Conservation (phyloP, 1,140 invertebrate genomes). For the Atta colombica region DNA sequence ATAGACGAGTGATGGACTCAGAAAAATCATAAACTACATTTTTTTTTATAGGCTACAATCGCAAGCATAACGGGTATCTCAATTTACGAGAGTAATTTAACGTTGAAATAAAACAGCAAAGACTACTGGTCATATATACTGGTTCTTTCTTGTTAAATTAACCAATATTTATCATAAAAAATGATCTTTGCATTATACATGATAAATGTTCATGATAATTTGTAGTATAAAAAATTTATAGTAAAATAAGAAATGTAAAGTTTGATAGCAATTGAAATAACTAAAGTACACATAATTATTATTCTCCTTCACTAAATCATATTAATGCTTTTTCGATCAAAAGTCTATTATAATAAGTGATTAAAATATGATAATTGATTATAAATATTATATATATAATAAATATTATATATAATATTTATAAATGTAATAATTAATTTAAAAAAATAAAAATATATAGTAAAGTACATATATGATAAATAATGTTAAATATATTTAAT, state of each 20-base stretch:
- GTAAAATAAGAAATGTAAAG: slow-evolving; percentile 4
- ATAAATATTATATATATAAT: too few species aligned
- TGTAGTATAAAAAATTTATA: background rate
- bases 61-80: background rate
- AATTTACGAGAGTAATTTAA: background rate
- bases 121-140: background rate
- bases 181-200: background rate
- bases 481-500: background rate
- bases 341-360: background rate
- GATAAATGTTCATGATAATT: background rate
- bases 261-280: background rate
- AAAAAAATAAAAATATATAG: background rate
- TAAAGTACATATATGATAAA: background rate
- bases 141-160: background rate
- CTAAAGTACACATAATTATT: background rate
- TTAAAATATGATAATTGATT: background rate
- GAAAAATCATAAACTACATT: slow-evolving; percentile 3
- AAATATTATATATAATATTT: background rate
- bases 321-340: background rate
- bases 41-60: background rate
- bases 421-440: background rate
- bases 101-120: background rate
- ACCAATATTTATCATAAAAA: background rate
- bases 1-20: background rate
- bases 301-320: background rate